Conservation (phyloP, 1,140 invertebrate species). For the Bombus huntii region DNA sequence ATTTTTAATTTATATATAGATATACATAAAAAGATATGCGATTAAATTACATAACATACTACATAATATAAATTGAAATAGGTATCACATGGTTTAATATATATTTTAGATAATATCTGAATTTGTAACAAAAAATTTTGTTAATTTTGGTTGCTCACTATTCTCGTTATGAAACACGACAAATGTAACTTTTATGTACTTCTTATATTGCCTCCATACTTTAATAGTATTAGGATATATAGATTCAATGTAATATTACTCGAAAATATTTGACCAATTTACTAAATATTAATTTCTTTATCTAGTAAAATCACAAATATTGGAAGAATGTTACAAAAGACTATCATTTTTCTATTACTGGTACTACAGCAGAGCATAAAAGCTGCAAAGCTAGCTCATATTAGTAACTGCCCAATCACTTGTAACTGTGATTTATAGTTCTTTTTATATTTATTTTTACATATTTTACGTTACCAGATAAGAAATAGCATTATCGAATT, state of each 20-base stretch:
- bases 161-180: slow-evolving; percentile 9
- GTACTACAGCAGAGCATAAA: slow-evolving; percentile 13
- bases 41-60: slow-evolving; percentile 12
- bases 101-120: slow-evolving; percentile 37
- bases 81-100: slow-evolving; percentile 21
- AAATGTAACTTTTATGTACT: slow-evolving; percentile 28
- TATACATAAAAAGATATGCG: neutral
- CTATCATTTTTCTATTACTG: neutral
- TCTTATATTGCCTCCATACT: slow-evolving; percentile 16
- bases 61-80: slow-evolving; percentile 30
- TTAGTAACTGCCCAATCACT: slow-evolving; percentile 46
- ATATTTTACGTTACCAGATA: slow-evolving; percentile 44
- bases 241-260: slow-evolving; percentile 21
- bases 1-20: slow-evolving; percentile 26
- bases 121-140: neutral
- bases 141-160: slow-evolving; percentile 21
- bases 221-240: slow-evolving; percentile 13
- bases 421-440: slow-evolving; percentile 56
- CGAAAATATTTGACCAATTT: slow-evolving; percentile 27
- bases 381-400: slow-evolving; percentile 33
- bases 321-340: neutral
- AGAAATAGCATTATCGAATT: slow-evolving; percentile 36
- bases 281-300: slow-evolving; percentile 33
- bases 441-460: slow-evolving; percentile 58
- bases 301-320: slow-evolving; percentile 11